Conservation (phyloP, 2,888 invertebrate genomes). For the Alloscopus bannaensis region DNA sequence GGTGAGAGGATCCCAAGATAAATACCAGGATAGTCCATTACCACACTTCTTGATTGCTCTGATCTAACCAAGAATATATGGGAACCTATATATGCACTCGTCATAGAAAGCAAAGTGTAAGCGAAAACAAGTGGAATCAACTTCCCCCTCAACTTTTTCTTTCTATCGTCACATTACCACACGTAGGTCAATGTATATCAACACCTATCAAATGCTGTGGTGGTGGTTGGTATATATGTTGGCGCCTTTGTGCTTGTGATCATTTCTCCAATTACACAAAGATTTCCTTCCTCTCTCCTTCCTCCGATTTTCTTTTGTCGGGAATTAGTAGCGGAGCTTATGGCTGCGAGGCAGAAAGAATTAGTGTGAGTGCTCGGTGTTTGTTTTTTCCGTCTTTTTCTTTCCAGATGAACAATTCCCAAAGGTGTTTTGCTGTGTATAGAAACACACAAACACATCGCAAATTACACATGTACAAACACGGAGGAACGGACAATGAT, state of each 20-base stretch:
- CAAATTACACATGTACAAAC: no score
- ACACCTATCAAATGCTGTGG: conserved; percentile 41
- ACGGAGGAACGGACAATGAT: no score
- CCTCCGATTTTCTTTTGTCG: conserved; percentile 35
- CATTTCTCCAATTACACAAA: conserved; percentile 56
- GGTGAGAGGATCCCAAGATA: no score
- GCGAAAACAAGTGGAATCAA: conserved; percentile 30
- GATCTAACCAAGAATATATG: no score
- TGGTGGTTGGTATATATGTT: no score
- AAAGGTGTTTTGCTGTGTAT: conserved; percentile 48
- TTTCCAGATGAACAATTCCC: conserved; percentile 48
- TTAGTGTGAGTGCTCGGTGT: not conserved
- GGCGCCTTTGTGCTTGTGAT: no score
- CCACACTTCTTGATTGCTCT: no score
- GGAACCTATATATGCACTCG: no score
- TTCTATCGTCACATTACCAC: conserved; percentile 3
- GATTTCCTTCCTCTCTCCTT: conserved; percentile 27
- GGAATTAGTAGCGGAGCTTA: conserved; percentile 52
- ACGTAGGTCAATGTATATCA: conserved; percentile 26
- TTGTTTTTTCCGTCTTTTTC: conserved; percentile 26
- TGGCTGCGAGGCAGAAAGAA: conserved; percentile 12
- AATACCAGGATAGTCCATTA: no score
- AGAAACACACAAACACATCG: no score
- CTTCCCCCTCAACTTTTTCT: conserved; percentile 24
- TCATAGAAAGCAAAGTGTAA: conserved; percentile 27